phyloP scores from a whole-genome alignment of 2,113 vertebrate genomes.

The Platysteira castanea region DNA sequence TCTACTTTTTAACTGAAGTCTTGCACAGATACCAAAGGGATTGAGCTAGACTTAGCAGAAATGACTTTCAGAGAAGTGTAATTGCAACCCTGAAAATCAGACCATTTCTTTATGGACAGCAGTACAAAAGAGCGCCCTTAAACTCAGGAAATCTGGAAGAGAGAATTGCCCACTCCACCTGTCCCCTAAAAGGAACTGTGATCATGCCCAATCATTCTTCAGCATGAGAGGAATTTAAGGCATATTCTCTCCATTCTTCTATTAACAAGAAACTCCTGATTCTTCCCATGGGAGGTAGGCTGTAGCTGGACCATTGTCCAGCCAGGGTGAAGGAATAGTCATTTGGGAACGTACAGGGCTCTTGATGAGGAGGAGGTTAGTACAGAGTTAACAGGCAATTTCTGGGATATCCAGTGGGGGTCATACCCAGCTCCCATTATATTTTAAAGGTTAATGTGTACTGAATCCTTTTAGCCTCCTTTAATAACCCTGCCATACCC shows the following conservation, averaged over 20 bases:
- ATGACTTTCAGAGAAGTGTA: not conserved
- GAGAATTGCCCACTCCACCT: not conserved
- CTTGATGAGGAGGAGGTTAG: not conserved
- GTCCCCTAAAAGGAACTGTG: not conserved
- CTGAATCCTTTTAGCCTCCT: not conserved
- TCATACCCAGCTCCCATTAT: not conserved
- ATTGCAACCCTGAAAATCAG: not conserved
- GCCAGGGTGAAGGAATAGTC: not conserved
- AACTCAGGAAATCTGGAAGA: not conserved
- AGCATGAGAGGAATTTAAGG: not conserved
- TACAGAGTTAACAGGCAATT: not conserved
- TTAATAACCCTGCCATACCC: not conserved
- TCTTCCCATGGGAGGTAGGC: not conserved
- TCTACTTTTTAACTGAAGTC: not conserved
- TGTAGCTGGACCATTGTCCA: not conserved
- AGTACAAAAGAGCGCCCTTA: not conserved
- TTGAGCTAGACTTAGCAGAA: not conserved
- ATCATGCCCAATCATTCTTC: not conserved
- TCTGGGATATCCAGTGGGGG: not conserved
- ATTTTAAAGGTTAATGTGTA: not conserved
- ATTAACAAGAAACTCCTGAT: not conserved
- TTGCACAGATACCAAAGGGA: not conserved
- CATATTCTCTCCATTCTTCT: not conserved
- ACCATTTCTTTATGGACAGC: accelerated
- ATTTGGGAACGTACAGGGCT: not conserved